Evolutionary conservation across 2,797 vertebrate species (phyloP), one percentile per base, ranked within the genome.

Genomic region (Sebastolobus altivelis): DNA sequence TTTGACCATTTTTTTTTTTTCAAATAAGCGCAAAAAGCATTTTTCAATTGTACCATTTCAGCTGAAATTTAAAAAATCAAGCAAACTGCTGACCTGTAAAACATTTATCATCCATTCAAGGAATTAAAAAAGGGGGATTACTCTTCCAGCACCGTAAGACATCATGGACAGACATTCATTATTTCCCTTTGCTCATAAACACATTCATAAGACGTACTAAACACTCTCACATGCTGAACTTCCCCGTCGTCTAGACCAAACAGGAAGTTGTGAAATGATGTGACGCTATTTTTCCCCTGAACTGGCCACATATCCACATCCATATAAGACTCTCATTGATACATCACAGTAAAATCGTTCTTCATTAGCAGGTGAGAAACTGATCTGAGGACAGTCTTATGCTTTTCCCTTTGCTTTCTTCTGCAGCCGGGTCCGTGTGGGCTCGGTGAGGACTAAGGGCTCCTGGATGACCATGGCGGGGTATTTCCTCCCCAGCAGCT

Each of bases 381-480:
- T 10, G 27, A 38, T 40, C 0, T 1, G 9, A 20, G 20, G 16
- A 55, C 4, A 1, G 38, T n/a, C 29, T 88, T 93, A 95, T 25
- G 90, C 83, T 84, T 90, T 93, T 77, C 86, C 89, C 86, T 94
- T 92, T 54, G 89, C 90, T 75, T 96, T 97, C 88, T 95, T 97
- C 91, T 96, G 96, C 86, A 97, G 95, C 20, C 96, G 94, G 76
- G 88, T 96, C 92, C 97, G 94, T 0, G 95, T 94, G 84, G 97
- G 97, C 77, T 99, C 98, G 0, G 98, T 99, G 81, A 96, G 91
- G 59, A 99, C 93, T 72, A 99, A 78, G 0, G 99, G 98, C 72
- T 99, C 98, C 85, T 97, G 95, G 79, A 96, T 90, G 85, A 99
- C 73, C 6, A 84, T 92, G 76, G 97, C 97, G 0, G 94, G 92